Evolutionary conservation across 2,888 invertebrate species (phyloP).

Genomic region (Eumerus sabulonum): DNA sequence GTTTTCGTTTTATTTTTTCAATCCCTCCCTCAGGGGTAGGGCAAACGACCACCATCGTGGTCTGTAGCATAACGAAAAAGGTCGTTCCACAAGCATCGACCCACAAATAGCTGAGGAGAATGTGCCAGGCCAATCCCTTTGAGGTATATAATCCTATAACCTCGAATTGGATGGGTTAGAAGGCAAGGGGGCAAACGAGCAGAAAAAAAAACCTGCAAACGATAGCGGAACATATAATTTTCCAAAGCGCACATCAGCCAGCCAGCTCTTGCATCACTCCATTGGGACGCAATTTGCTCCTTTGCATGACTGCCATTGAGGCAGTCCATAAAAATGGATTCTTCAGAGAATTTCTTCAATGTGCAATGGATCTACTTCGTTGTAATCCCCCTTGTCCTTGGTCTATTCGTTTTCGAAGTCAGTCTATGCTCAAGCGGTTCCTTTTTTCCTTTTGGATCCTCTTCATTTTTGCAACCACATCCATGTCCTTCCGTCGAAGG

Average conservation of each 20-base stretch:
- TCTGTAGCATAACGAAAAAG: constrained; percentile 27
- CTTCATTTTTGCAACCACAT: constrained; percentile 15
- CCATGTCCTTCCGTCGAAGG: constrained; percentile 51
- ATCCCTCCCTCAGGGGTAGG: constrained; percentile 47
- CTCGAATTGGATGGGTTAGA: background rate
- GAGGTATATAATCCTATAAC: no score
- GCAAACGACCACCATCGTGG: constrained; percentile 51
- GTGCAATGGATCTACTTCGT: constrained; percentile 8
- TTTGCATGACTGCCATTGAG: constrained; percentile 58
- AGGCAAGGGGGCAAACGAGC: constrained; percentile 13
- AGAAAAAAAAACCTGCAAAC: constrained; percentile 67
- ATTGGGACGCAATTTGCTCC: constrained; percentile 67
- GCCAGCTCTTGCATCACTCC: constrained; percentile 63
- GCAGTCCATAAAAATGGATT: constrained; percentile 61
- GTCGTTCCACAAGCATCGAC: constrained; percentile 33
- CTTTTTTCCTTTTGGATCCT: constrained; percentile 17
- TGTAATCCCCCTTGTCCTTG: background rate
- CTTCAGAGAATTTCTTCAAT: constrained; percentile 30
- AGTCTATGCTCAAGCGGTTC: constrained; percentile 25
- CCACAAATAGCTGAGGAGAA: constrained; percentile 35
- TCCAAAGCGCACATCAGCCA: constrained; percentile 62
- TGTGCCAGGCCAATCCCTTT: constrained; percentile 16
- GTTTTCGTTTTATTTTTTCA: constrained; percentile 14
- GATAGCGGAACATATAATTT: constrained; percentile 67
- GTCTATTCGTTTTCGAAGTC: constrained; percentile 3